phyloP scores from a whole-genome alignment of 2,113 vertebrate species.

The Phocoena sinus region DNA sequence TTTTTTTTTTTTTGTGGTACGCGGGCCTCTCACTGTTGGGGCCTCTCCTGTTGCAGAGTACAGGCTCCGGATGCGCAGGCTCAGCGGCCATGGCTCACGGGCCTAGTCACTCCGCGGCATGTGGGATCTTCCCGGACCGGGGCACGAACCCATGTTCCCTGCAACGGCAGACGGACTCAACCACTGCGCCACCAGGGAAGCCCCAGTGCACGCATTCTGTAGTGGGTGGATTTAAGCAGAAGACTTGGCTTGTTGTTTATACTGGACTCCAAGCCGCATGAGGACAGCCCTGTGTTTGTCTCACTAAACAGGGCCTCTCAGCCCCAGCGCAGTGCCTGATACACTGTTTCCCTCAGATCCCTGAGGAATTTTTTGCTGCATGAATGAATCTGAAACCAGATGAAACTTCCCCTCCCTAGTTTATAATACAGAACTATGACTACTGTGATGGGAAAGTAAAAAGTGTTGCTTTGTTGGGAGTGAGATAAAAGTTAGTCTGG shows the following conservation, averaged over 20 bases:
- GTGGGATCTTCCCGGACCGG: too few relatives aligned
- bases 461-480: not conserved
- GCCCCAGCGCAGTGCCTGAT: too few relatives aligned
- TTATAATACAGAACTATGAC: not conserved
- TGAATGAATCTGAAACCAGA: not conserved
- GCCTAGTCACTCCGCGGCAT: too few relatives aligned
- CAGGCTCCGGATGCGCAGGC: too few relatives aligned
- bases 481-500: not conserved
- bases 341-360: not conserved
- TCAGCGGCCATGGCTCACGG: too few relatives aligned
- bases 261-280: not conserved
- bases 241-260: not conserved
- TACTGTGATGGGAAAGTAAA: not conserved
- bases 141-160: too few relatives aligned
- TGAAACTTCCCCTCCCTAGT: accelerated
- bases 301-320: not conserved
- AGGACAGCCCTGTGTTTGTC: not conserved
- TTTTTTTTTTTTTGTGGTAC: too few relatives aligned
- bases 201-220: not conserved
- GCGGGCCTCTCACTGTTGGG: too few relatives aligned
- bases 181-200: too few relatives aligned
- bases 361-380: not conserved
- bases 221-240: not conserved
- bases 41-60: too few relatives aligned
- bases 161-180: too few relatives aligned